phyloP scores from a whole-genome alignment of 2,797 vertebrate genomes.

The Cyclopterus lumpus region DNA sequence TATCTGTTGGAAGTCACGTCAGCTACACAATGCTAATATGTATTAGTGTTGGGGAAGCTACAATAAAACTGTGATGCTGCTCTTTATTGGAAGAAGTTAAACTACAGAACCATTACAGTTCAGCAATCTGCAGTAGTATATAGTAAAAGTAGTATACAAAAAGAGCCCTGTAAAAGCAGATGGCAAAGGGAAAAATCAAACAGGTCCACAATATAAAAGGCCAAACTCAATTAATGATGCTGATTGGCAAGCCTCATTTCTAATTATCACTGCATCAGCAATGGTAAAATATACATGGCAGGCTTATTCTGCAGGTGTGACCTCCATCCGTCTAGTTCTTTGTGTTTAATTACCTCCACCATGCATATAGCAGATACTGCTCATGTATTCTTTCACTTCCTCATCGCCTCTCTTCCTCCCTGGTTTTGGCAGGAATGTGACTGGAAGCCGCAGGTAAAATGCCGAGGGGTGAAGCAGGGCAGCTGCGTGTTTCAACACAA shows the following conservation, averaged over 20 bases:
- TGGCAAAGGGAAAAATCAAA: constrained; percentile 20
- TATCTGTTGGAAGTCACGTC: background rate
- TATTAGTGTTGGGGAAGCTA: background rate
- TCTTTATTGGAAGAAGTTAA: background rate
- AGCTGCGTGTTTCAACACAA: constrained; percentile 53
- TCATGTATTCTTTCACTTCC: constrained; percentile 28
- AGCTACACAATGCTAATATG: background rate
- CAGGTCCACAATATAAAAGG: constrained; percentile 14
- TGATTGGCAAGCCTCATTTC: constrained; percentile 68
- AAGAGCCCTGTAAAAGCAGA: constrained; percentile 16
- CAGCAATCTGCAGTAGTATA: background rate
- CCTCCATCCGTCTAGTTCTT: constrained; percentile 42
- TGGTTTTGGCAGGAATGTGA: constrained; percentile 41
- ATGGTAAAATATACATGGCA: constrained; percentile 68
- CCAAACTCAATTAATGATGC: constrained; percentile 68
- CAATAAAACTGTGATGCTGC: background rate
- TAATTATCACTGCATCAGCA: constrained; percentile 83
- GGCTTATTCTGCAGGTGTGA: constrained; percentile 70
- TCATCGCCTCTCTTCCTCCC: constrained; percentile 37
- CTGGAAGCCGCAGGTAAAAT: constrained; percentile 29
- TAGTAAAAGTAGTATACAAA: background rate
- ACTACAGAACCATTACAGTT: background rate
- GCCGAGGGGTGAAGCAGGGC: constrained; percentile 35
- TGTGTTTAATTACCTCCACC: constrained; percentile 73
- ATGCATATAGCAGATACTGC: constrained; percentile 32